Conservation (phyloP, 1,140 invertebrate genomes). For the Lepidostoma basale region DNA sequence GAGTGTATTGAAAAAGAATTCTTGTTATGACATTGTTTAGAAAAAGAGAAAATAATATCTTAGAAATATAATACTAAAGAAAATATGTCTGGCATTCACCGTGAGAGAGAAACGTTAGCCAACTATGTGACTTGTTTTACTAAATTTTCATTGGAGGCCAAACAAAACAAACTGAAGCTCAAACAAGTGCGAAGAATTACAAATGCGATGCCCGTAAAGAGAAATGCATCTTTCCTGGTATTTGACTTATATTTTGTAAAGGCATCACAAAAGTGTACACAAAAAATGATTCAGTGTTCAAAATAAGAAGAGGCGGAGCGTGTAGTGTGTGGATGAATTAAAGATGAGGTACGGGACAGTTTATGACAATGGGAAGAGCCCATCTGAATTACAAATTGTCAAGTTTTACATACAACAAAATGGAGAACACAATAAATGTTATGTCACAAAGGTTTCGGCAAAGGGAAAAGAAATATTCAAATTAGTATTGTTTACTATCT, state of each 20-base stretch:
- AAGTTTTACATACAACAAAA: not conserved
- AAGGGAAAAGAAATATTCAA: not conserved
- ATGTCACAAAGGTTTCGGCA: not conserved
- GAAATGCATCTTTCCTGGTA: not conserved
- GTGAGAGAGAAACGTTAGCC: no score
- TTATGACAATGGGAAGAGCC: not conserved
- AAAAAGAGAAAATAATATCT: no score
- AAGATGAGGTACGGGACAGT: not conserved
- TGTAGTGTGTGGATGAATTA: not conserved
- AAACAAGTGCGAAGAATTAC: no score
- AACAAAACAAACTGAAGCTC: no score
- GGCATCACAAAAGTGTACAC: slow-evolving; percentile 1
- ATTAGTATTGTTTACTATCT: no score
- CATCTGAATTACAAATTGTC: slow-evolving; percentile 14
- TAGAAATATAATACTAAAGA: no score
- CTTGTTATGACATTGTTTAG: no score
- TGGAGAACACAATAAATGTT: slow-evolving; percentile 6
- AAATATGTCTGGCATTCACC: no score
- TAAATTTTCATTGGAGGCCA: no score
- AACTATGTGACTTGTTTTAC: no score
- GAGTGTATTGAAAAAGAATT: no score
- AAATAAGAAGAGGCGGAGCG: not conserved
- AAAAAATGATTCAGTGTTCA: not conserved
- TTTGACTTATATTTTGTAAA: not conserved
- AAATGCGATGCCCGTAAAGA: no score